Conservation (phyloP, 2,888 invertebrate species). For the Lissonota sp. region DNA sequence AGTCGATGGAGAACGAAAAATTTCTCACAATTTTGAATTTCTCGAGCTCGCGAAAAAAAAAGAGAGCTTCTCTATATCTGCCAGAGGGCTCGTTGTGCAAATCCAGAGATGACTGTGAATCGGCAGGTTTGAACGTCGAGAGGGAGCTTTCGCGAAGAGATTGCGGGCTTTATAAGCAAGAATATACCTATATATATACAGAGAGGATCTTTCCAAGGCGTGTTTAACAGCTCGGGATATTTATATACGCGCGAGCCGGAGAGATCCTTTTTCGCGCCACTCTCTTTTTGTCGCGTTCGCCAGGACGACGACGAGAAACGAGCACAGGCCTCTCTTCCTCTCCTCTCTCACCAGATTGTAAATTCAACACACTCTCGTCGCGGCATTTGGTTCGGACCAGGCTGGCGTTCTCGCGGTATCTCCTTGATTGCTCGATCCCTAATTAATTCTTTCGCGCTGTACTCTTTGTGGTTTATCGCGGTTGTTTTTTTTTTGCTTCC, state of each 20-base stretch:
- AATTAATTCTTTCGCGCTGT: constrained; percentile 81
- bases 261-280: constrained; percentile 65
- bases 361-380: background rate
- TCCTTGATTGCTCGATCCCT: constrained; percentile 81
- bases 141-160: background rate
- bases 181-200: background rate
- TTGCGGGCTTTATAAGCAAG: too few relatives aligned
- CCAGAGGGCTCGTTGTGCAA: constrained; percentile 61
- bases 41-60: constrained; percentile 59
- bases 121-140: constrained; percentile 13
- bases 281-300: constrained; percentile 53
- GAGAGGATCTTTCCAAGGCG: constrained; percentile 77
- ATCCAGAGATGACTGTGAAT: constrained; percentile 9
- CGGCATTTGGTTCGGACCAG: constrained; percentile 22
- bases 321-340: constrained; percentile 24
- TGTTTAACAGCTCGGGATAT: constrained; percentile 81
- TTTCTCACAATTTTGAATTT: constrained; percentile 75
- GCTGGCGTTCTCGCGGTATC: constrained; percentile 74
- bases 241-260: constrained; percentile 75
- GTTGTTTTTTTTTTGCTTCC: constrained; percentile 5
- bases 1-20: constrained; percentile 39
- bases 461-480: constrained; percentile 32
- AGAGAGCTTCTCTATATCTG: constrained; percentile 26
- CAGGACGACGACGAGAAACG: constrained; percentile 32
- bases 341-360: background rate